phyloP scores from a whole-genome alignment of 64 coral and sea anemone genomes.

The Acropora tenuis region DNA sequence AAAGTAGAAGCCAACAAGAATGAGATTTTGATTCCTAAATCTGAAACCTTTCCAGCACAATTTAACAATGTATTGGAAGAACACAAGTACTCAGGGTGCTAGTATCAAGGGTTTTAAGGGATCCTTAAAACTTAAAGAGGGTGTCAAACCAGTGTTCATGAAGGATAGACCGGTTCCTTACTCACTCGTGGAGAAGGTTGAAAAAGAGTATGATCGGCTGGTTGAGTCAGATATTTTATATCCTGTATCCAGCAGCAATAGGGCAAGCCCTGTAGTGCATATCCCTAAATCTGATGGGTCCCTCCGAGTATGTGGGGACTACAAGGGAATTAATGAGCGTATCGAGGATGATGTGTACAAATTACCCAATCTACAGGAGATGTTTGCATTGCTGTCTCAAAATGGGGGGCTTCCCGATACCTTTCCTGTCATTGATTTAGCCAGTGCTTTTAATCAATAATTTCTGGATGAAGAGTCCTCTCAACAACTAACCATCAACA shows the following conservation, averaged over 20 bases:
- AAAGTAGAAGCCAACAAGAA: too few relatives aligned
- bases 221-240: background rate
- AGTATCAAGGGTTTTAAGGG: conserved; percentile 47
- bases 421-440: conserved; percentile 60
- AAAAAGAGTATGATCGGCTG: conserved; percentile 31
- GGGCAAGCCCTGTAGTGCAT: conserved; percentile 29
- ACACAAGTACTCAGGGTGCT: conserved; percentile 35
- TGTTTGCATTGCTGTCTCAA: conserved; percentile 45
- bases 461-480: conserved; percentile 59
- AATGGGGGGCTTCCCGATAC: conserved; percentile 30
- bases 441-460: conserved; percentile 56
- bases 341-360: background rate
- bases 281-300: background rate
- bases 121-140: conserved; percentile 31
- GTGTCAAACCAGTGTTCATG: conserved; percentile 41
- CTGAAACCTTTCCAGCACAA: conserved; percentile 25
- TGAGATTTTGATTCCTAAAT: background rate
- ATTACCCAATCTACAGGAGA: conserved; percentile 56
- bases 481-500: conserved; percentile 42
- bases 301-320: too few relatives aligned
- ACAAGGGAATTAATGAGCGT: too few relatives aligned
- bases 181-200: conserved; percentile 42
- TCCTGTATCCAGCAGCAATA: conserved; percentile 34
- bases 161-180: conserved; percentile 49
- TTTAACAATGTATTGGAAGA: conserved; percentile 29